phyloP scores from a whole-genome alignment of 1,140 invertebrate genomes.

The Periplaneta americana region DNA sequence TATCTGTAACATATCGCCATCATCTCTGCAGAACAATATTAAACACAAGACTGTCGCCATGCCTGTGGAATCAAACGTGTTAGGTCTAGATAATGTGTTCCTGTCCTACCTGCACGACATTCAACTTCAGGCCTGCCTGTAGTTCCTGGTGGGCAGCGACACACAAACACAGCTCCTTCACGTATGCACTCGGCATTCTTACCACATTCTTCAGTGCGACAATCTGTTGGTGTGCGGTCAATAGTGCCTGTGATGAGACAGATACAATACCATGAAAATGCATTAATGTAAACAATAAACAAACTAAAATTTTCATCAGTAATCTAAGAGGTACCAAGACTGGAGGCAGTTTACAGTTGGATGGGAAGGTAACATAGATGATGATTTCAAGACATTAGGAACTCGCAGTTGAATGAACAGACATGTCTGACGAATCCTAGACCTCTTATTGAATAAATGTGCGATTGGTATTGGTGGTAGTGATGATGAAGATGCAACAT shows the following conservation, averaged over 20 bases:
- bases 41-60: background rate
- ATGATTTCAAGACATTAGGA: too few species aligned
- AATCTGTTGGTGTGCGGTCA: constrained; percentile 63
- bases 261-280: background rate
- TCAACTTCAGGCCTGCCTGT: constrained; percentile 66
- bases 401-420: too few species aligned
- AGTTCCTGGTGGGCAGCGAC: constrained; percentile 70
- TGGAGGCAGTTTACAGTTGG: too few species aligned
- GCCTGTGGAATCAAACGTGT: background rate
- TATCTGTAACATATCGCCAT: background rate
- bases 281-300: background rate
- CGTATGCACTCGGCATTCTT: constrained; percentile 73
- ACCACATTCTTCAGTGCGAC: constrained; percentile 75
- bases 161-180: constrained; percentile 72
- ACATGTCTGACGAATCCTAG: too few species aligned
- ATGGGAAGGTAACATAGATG: background rate
- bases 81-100: background rate
- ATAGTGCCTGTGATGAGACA: constrained; percentile 47
- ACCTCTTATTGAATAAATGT: too few species aligned
- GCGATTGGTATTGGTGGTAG: too few species aligned
- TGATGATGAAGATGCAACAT: too few species aligned
- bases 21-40: background rate
- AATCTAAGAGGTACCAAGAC: background rate
- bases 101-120: constrained; percentile 71
- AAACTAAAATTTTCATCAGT: background rate